phyloP scores from a whole-genome alignment of 2,888 invertebrate genomes.

The Spisula solida region DNA sequence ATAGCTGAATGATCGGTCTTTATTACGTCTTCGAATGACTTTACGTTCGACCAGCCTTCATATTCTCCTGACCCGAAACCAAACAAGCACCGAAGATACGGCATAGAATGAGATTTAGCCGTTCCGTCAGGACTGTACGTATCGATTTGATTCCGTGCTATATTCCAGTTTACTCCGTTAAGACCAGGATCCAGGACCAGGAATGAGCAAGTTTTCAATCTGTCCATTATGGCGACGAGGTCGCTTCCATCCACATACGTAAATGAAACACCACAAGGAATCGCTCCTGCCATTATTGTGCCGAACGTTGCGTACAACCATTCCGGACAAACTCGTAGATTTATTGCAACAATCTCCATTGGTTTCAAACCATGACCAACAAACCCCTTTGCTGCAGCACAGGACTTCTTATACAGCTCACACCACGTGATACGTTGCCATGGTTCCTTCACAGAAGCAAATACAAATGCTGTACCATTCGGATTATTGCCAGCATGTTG shows the following conservation, averaged over 20 bases:
- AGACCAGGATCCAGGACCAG: conserved; percentile 37
- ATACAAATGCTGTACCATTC: conserved; percentile 51
- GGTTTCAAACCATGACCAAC: conserved; percentile 43
- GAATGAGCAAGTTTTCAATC: conserved; percentile 16
- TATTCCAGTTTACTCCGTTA: conserved; percentile 37
- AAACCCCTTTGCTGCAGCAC: conserved; percentile 36
- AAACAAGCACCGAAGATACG: conserved; percentile 30
- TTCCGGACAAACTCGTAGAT: conserved; percentile 57
- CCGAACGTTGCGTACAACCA: conserved; percentile 57
- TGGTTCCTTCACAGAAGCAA: conserved; percentile 30
- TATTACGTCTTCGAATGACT: neutral
- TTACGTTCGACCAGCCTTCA: neutral
- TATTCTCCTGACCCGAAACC: neutral
- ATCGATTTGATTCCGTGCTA: conserved; percentile 4
- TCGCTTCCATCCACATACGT: conserved; percentile 65
- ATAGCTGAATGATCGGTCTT: neutral
- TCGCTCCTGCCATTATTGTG: conserved; percentile 45
- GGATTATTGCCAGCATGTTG: conserved; percentile 36
- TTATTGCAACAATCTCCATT: conserved; percentile 47
- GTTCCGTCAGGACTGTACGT: neutral
- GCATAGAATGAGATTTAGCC: conserved; percentile 15
- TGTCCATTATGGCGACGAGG: conserved; percentile 49
- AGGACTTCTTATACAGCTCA: conserved; percentile 51
- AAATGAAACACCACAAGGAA: conserved; percentile 42
- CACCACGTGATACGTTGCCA: conserved; percentile 46